Percentiles rank a stretch among this genome's conserved stretches.
Conservation (phyloP, 2,888 invertebrate species). For the Hirtodrosophila confusa region DNA sequence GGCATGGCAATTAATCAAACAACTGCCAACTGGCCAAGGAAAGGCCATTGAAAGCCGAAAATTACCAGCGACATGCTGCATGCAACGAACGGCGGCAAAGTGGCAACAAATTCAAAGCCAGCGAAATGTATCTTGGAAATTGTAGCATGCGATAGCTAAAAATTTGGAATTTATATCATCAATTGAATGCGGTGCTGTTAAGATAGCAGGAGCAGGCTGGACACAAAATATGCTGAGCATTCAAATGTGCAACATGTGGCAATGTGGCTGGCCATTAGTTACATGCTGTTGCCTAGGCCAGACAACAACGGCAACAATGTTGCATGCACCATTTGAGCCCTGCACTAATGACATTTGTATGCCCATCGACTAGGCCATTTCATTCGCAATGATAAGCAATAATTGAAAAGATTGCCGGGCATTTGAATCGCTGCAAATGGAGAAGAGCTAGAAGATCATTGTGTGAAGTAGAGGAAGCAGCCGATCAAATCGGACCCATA, state of each 20-base stretch:
- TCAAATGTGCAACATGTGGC: constrained; percentile 28
- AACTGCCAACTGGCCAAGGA: constrained; percentile 57
- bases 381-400: constrained; percentile 73
- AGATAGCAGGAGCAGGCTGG: constrained; percentile 34
- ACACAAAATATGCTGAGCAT: constrained; percentile 5
- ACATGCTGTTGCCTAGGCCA: not conserved
- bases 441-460: constrained; percentile 25
- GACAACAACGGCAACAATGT: constrained; percentile 39
- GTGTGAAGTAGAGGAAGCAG: constrained; percentile 32
- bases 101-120: constrained; percentile 35
- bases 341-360: constrained; percentile 62
- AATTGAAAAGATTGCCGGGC: constrained; percentile 75
- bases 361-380: constrained; percentile 41
- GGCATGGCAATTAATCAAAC: constrained; percentile 67
- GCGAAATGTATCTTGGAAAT: constrained; percentile 35
- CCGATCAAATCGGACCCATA: constrained; percentile 39
- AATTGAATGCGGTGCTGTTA: constrained; percentile 45
- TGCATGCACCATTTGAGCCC: constrained; percentile 44
- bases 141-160: constrained; percentile 45
- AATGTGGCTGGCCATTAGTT: constrained; percentile 39
- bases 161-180: constrained; percentile 54
- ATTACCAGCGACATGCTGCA: constrained; percentile 35
- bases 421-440: constrained; percentile 68
- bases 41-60: constrained; percentile 44
- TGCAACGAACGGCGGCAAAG: constrained; percentile 25